Base-by-base conservation (phyloP, 92 coral and sea anemone genomes). In the Zoanthus sansibaricus region DNA sequence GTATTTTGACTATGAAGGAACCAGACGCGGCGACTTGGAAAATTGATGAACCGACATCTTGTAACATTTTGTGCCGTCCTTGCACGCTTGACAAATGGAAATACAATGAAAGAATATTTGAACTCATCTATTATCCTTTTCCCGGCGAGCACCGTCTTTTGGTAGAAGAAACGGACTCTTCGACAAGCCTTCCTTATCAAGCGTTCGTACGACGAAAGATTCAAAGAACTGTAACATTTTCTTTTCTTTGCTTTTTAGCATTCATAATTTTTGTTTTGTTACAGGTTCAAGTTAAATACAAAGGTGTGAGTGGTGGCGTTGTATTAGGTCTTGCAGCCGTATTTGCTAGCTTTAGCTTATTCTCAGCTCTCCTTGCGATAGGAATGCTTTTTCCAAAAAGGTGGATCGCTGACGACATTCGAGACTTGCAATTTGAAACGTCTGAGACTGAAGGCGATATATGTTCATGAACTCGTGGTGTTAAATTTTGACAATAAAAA, bases 171-270 rank as follows among this genome's bases (percentile, higher is more conserved):
- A 80, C 4, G 21, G 85, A 80, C 21, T 7, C 62, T 12, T 25
- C 44, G 14, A 45, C 85, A 14, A 47, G 16, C 85, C 59, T 45
- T 45, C 12, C 85, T 46, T 80, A 64, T 18, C 44, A 68, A 67
- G 59, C 59, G 33, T 80, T 80, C 73, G 44, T 44, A 75, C 85
- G 85, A 7, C 73, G 85, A 17, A 80, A 66, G 75, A 80, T 80
- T 52, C 17, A 80, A 25, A 66, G 75, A 66, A 80, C 59, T 25
- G 48, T 14, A 37, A 68, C 73, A 5, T 12, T 66, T 42, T 72
- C 85, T n/a, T 64, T 80, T 25, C 59, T 80, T 30, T 48, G 58
- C 47, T 46, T 80, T 15, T 14, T 80, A 6, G 75, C 73, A 0
- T 80, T 58, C 52, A 30, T 64, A 10, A 59, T 62, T 9, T 80